Evolutionary conservation across 2,113 vertebrate genomes (phyloP).

Genomic region (Campylomormyrus numenius): DNA sequence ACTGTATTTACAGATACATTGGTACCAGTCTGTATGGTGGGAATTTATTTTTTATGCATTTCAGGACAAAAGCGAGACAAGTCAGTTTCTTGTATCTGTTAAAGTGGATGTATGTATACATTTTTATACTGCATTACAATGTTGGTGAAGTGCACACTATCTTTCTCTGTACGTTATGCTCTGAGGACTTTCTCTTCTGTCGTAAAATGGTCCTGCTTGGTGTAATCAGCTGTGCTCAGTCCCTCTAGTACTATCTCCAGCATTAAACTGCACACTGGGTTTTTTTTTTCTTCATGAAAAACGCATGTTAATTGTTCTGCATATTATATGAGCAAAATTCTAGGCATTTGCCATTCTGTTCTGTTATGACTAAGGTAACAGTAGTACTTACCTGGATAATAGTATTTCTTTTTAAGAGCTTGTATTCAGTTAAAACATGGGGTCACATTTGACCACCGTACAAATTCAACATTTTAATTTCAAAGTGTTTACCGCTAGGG

Average conservation of each 20-base stretch:
- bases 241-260: neutral
- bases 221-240: slow-evolving; percentile 28
- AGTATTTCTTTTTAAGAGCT: neutral
- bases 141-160: slow-evolving; percentile 7
- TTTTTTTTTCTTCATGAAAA: neutral
- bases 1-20: slow-evolving; percentile 17
- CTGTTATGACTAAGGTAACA: neutral
- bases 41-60: slow-evolving; percentile 33
- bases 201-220: slow-evolving; percentile 24
- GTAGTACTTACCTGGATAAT: neutral
- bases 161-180: slow-evolving; percentile 13
- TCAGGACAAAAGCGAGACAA: slow-evolving; percentile 29
- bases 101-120: slow-evolving; percentile 15
- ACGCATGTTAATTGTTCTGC: slow-evolving; percentile 17
- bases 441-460: neutral
- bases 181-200: slow-evolving; percentile 21
- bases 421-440: neutral
- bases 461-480: neutral
- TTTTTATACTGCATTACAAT: slow-evolving; percentile 21
- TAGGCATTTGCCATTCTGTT: neutral
- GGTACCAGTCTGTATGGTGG: slow-evolving; percentile 33
- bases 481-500: neutral
- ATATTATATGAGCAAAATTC: neutral
- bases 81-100: slow-evolving; percentile 31
- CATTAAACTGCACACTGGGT: slow-evolving; percentile 35